These are phyloP conservation scores for Coremacera marginata DNA, from an alignment of 2,888 invertebrate genomes.

Conservation along the genomic window DNA sequence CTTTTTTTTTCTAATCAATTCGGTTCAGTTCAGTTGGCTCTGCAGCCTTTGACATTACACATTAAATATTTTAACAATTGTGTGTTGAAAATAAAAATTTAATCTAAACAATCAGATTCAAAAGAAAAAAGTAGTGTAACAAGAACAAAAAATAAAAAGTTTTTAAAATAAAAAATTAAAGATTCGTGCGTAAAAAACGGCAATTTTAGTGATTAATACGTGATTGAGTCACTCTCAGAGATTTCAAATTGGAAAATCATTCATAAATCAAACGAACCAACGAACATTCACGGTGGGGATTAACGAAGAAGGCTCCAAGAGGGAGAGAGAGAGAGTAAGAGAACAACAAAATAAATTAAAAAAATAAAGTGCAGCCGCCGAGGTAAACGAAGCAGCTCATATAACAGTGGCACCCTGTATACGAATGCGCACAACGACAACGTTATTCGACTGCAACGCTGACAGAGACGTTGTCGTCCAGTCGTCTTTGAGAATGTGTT, in stretches of 20 bases:
- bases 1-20: background rate
- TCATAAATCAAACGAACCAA: constrained; percentile 21
- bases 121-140: background rate
- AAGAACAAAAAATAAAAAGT: background rate
- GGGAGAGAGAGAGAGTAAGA: background rate
- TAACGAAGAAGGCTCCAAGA: background rate
- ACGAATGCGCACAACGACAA: background rate
- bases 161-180: background rate
- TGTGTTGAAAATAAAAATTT: background rate
- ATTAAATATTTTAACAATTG: constrained; percentile 11
- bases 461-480: constrained; percentile 3
- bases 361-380: background rate
- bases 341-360: background rate
- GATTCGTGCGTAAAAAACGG: constrained; percentile 13
- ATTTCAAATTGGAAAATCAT: constrained; percentile 21
- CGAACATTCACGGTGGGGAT: background rate
- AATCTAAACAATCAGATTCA: background rate
- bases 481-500: constrained; percentile 24
- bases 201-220: constrained; percentile 11
- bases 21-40: background rate
- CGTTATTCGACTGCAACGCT: background rate
- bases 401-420: constrained; percentile 20
- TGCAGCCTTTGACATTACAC: constrained; percentile 3
- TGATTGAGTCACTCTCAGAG: constrained; percentile 28
- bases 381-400: constrained; percentile 9